Percentiles rank a stretch among this genome's conserved stretches.
phyloP scores from a whole-genome alignment of 2,888 invertebrate species.

The Arctia plantaginis region DNA sequence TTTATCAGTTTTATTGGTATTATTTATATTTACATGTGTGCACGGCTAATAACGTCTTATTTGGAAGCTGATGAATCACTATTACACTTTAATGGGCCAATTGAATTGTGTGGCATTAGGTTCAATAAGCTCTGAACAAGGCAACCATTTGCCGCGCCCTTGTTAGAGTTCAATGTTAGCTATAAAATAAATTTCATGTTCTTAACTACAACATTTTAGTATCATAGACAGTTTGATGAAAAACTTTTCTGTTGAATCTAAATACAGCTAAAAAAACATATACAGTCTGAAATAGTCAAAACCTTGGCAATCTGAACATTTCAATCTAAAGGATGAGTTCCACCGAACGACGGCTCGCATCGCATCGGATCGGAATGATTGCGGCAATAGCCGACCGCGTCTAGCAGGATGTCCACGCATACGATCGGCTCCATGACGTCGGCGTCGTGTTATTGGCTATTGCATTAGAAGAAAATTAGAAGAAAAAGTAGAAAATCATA shows the following conservation, averaged over 20 bases:
- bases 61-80: slow-evolving; percentile 45
- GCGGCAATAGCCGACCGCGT: too few relatives aligned
- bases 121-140: slow-evolving; percentile 6
- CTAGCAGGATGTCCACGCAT: too few relatives aligned
- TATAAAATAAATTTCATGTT: background rate
- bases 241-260: background rate
- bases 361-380: too few relatives aligned
- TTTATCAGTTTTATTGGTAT: slow-evolving; percentile 53
- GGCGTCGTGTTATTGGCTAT: too few relatives aligned
- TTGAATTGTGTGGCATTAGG: slow-evolving; percentile 15
- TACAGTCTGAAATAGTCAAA: background rate
- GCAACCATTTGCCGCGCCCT: background rate
- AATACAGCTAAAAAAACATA: background rate
- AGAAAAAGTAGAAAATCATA: too few relatives aligned
- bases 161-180: background rate
- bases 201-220: background rate
- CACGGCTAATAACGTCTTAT: slow-evolving; percentile 44
- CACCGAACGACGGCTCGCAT: too few relatives aligned
- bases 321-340: too few relatives aligned
- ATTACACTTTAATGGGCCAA: slow-evolving; percentile 17
- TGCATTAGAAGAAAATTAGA: too few relatives aligned
- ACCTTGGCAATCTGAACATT: background rate
- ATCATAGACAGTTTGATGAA: background rate
- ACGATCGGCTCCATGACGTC: too few relatives aligned
- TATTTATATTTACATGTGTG: slow-evolving; percentile 54